A percentile compares a stretch with the other conserved stretches of the same genome.
Conservation (phyloP, 1,140 invertebrate genomes). For the Harpegnathos saltator region DNA sequence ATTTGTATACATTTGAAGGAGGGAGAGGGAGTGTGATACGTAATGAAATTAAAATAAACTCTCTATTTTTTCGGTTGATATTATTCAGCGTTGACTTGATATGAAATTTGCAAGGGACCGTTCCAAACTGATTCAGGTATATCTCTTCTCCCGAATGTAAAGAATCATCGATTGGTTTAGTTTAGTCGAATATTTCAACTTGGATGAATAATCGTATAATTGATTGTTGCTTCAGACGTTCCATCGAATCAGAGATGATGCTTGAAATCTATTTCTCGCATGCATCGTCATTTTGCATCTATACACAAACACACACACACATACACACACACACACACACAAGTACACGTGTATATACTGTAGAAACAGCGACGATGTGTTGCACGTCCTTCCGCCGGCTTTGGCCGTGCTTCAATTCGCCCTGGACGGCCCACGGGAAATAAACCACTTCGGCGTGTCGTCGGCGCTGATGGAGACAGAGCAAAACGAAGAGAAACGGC, state of each 20-base stretch:
- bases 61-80: not conserved
- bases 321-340: not conserved
- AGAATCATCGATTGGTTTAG: no score
- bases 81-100: constrained; percentile 11
- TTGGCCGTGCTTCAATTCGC: constrained; percentile 31
- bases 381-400: constrained; percentile 41
- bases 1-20: not conserved
- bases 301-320: not conserved
- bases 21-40: not conserved
- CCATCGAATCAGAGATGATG: constrained; percentile 6
- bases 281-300: constrained; percentile 28
- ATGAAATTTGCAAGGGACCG: constrained; percentile 20
- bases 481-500: constrained; percentile 37
- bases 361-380: constrained; percentile 24
- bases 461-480: constrained; percentile 60
- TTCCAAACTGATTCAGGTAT: not conserved
- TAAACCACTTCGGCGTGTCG: constrained; percentile 57
- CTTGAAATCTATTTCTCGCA: constrained; percentile 40
- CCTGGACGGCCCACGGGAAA: constrained; percentile 56
- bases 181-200: constrained; percentile 27
- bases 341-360: not conserved
- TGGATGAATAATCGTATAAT: constrained; percentile 35
- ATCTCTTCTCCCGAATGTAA: not conserved
- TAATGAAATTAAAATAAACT: constrained; percentile 20
- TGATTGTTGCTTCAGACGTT: constrained; percentile 20